Evolutionary conservation across 2,888 invertebrate genomes (phyloP).

Genomic region (Acanthosoma haemorrhoidale): DNA sequence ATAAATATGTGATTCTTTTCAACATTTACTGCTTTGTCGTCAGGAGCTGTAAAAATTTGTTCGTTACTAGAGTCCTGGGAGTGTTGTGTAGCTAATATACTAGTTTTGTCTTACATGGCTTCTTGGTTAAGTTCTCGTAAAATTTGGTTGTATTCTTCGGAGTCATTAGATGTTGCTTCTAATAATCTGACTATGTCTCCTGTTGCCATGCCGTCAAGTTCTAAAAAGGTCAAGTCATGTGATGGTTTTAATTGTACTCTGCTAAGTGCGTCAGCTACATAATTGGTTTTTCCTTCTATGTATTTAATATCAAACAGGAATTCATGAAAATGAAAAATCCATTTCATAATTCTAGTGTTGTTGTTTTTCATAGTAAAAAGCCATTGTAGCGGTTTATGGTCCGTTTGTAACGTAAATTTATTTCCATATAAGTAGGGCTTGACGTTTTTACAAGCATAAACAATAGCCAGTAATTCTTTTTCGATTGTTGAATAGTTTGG

Average conservation of each 20-base stretch:
- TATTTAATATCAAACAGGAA: neutral
- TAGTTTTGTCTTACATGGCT: too few species aligned
- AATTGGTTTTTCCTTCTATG: neutral
- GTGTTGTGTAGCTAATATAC: too few species aligned
- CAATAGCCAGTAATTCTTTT: neutral
- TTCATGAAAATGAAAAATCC: neutral
- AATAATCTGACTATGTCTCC: too few species aligned
- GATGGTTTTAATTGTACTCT: neutral
- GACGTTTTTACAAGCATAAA: neutral
- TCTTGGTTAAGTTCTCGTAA: too few species aligned
- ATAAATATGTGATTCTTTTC: too few species aligned
- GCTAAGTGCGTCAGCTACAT: neutral
- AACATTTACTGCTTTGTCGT: too few species aligned
- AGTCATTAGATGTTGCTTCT: too few species aligned
- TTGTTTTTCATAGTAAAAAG: neutral
- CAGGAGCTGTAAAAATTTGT: too few species aligned
- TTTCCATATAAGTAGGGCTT: neutral
- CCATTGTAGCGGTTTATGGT: neutral
- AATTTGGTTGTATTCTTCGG: too few species aligned
- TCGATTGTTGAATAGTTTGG: constrained; percentile 35
- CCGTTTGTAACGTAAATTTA: neutral
- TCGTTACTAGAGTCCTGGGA: too few species aligned
- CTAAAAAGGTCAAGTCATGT: neutral
- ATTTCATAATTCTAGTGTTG: too few species aligned
- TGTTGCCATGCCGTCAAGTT: neutral